phyloP scores from a whole-genome alignment of 1,140 invertebrate genomes.

The Atta texana region DNA sequence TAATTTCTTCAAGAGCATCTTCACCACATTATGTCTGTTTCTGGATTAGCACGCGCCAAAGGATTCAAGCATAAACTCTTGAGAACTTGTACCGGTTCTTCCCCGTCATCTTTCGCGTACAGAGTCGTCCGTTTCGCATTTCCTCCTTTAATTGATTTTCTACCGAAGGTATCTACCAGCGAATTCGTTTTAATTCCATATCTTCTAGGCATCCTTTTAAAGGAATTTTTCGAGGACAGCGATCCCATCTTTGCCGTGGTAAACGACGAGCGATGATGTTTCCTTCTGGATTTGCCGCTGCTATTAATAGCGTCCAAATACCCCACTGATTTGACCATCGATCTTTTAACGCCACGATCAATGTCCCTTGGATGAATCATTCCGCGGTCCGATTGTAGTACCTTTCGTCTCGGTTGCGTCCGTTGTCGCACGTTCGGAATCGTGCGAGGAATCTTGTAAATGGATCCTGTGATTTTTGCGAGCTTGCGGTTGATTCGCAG shows the following conservation, averaged over 20 bases:
- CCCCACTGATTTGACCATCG: slow-evolving; percentile 28
- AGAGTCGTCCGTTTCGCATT: slow-evolving; percentile 82
- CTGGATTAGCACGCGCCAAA: slow-evolving; percentile 79
- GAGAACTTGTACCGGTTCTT: slow-evolving; percentile 81
- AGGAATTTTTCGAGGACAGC: slow-evolving; percentile 71
- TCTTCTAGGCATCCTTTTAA: slow-evolving; percentile 57
- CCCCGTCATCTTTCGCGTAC: slow-evolving; percentile 83
- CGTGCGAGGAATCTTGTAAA: slow-evolving; percentile 51
- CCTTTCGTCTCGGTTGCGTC: slow-evolving; percentile 71
- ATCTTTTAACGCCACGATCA: slow-evolving; percentile 31
- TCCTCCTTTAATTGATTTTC: slow-evolving; percentile 40
- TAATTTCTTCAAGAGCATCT: not conserved
- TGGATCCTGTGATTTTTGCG: slow-evolving; percentile 44
- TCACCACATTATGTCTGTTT: slow-evolving; percentile 85
- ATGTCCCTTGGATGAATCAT: not conserved
- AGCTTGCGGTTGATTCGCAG: slow-evolving; percentile 41
- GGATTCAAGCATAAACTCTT: slow-evolving; percentile 83
- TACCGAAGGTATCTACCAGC: slow-evolving; percentile 43
- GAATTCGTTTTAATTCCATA: slow-evolving; percentile 59
- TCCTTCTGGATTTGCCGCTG: slow-evolving; percentile 25
- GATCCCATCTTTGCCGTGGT: slow-evolving; percentile 68
- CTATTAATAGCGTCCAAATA: not conserved
- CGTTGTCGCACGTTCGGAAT: slow-evolving; percentile 47
- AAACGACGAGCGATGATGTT: slow-evolving; percentile 67
- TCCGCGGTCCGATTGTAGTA: slow-evolving; percentile 40